A percentile compares a stretch with the other conserved stretches of the same genome.
Evolutionary conservation across 1,140 invertebrate species (phyloP).

Genomic region (Atopsyche davidsoni): DNA sequence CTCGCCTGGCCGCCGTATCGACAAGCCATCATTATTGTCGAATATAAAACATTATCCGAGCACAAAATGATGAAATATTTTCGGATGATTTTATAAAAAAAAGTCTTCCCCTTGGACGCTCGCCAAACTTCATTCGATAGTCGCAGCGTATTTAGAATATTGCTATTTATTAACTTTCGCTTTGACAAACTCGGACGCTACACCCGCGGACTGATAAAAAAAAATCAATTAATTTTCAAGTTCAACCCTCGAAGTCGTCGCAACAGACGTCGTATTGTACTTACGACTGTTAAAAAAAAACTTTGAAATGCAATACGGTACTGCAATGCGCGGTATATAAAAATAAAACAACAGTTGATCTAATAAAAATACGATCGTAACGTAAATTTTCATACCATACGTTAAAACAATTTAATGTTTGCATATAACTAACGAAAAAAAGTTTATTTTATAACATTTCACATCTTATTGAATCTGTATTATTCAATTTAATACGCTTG

Average conservation of each 20-base stretch:
- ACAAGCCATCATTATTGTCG: not conserved
- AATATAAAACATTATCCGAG: not conserved
- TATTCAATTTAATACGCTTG: too few species aligned
- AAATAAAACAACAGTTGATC: not conserved
- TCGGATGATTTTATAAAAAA: not conserved
- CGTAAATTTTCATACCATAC: too few species aligned
- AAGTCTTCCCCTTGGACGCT: slow-evolving; percentile 1
- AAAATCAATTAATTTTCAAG: not conserved
- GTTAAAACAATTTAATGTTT: too few species aligned
- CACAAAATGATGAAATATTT: slow-evolving; percentile 3
- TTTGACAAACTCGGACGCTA: not conserved
- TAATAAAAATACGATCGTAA: too few species aligned
- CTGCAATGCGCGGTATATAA: not conserved
- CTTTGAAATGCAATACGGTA: not conserved
- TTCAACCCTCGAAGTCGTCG: not conserved
- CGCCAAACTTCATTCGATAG: slow-evolving; percentile 1
- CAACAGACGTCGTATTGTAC: not conserved
- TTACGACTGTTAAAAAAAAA: slow-evolving; percentile 1
- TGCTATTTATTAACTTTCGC: slow-evolving; percentile 9
- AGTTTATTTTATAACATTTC: too few species aligned
- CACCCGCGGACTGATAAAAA: not conserved
- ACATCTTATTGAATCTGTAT: too few species aligned
- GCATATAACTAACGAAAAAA: too few species aligned
- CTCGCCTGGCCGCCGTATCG: slow-evolving; percentile 6
- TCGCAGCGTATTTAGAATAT: slow-evolving; percentile 12